Evolutionary conservation across 2,888 invertebrate species (phyloP), one percentile per base, ranked within the genome.

Genomic region (Lasioglossum figueresi): DNA sequence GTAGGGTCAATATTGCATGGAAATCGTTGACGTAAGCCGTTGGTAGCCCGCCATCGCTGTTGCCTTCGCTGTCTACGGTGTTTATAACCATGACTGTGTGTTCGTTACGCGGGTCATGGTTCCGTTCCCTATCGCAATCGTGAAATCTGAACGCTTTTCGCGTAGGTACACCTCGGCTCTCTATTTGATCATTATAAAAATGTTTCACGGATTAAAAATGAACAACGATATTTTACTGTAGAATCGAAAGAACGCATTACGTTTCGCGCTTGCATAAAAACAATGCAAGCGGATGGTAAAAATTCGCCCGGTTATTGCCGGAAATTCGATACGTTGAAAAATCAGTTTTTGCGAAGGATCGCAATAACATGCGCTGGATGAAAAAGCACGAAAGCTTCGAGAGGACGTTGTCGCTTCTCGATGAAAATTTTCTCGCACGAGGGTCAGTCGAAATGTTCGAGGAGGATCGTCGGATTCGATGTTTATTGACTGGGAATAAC

Each of bases 1-100:
- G 84, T 88, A 76, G 79, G 56, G 79, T 70, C 89, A 89, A 84
- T 89, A 89, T 86, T 73, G 71, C 86, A 88, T 63, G 52, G 68
- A 82, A 82, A 75, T 74, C 70, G 86, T 89, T 83, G 88, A 83
- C 89, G 83, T 89, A 82, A 83, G 83, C 83, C 73, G 72, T 79
- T 78, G 83, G 76, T 79, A 78, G 82, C 79, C 80, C 80, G 27
- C 19, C 45, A 45, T 16, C 23, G 52, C 3, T 10, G 80, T 82
- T 77, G 71, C 68, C 79, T 76, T 63, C 66, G 27, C 45, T 81
- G 80, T 82, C 73, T 70, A 84, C 80, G 87, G 87, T 80, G 85
- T 82, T 87, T 83, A 71, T 80, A 84, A 81, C 82, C 80, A 72
- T 72, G 72, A 63, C 59, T 45, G 12, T 43, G 34, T 79, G 76